A percentile compares a stretch with the other conserved stretches of the same genome.
These are phyloP conservation scores for Phalangium opilio DNA, from an alignment of 2,888 invertebrate genomes.

Conservation along the genomic window DNA sequence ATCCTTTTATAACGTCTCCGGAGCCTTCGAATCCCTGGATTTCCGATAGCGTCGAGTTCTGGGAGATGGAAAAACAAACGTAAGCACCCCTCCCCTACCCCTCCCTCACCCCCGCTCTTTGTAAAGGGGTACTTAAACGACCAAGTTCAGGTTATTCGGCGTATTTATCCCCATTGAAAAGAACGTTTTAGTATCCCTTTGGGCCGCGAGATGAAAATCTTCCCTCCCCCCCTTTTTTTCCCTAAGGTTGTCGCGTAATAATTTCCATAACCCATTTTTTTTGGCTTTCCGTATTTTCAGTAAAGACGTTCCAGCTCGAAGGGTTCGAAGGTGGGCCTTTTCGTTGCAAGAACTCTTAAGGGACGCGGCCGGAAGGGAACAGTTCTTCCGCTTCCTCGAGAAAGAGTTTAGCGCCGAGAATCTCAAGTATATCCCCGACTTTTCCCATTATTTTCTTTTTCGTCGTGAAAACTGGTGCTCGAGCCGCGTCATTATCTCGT, in stretches of 20 bases:
- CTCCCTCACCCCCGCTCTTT: conserved; percentile 2
- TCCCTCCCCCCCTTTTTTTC: too few relatives aligned
- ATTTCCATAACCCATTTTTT: too few relatives aligned
- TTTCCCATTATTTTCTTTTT: too few relatives aligned
- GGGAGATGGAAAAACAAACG: conserved; percentile 91
- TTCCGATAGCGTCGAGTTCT: conserved; percentile 84
- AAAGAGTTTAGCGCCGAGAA: conserved; percentile 99
- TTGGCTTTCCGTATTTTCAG: conserved; percentile 34
- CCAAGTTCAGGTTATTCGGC: too few relatives aligned
- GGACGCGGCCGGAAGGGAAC: conserved; percentile 89
- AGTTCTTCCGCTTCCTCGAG: conserved; percentile 86
- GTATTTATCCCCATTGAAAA: too few relatives aligned
- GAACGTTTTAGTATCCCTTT: too few relatives aligned
- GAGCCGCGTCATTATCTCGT: neutral
- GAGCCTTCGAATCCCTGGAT: conserved; percentile 97
- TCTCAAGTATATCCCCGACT: conserved; percentile 78
- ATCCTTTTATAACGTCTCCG: conserved; percentile 79
- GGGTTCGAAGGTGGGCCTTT: conserved; percentile 95
- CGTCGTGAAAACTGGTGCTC: too few relatives aligned
- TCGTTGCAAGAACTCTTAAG: conserved; percentile 82
- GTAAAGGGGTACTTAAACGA: too few relatives aligned
- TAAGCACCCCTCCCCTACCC: conserved; percentile 36
- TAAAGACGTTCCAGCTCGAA: conserved; percentile 79
- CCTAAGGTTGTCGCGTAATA: too few relatives aligned
- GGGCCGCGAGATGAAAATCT: too few relatives aligned